These are phyloP conservation scores for Gymnocheta viridis DNA, from an alignment of 2,888 invertebrate genomes.

Conservation along the genomic window DNA sequence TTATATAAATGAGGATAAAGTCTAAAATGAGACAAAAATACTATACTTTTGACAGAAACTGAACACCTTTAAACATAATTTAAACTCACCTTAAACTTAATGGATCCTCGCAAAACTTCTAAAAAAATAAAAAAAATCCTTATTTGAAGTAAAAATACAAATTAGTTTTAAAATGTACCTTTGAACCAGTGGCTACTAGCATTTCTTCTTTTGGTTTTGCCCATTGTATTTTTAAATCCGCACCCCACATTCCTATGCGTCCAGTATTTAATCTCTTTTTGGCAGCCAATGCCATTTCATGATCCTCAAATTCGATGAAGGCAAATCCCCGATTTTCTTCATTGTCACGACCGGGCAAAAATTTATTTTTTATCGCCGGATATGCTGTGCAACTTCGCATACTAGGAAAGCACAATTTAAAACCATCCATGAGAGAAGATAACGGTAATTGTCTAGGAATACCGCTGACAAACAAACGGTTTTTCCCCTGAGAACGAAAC, in stretches of 20 bases:
- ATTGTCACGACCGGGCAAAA: neutral
- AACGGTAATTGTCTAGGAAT: conserved; percentile 72
- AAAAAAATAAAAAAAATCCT: neutral
- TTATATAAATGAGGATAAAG: neutral
- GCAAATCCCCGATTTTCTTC: conserved; percentile 74
- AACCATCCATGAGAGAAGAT: conserved; percentile 66
- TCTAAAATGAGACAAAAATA: neutral
- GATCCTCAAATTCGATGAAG: conserved; percentile 74
- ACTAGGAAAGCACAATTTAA: conserved; percentile 71
- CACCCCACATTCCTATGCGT: conserved; percentile 73
- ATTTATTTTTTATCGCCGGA: conserved; percentile 34
- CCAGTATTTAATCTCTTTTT: conserved; percentile 73
- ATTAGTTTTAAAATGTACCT: conserved; percentile 44
- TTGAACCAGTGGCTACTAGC: conserved; percentile 31
- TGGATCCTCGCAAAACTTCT: conserved; percentile 19
- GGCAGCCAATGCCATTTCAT: conserved; percentile 73
- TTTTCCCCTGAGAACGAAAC: conserved; percentile 73
- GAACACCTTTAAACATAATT: too few species aligned
- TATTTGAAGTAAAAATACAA: neutral
- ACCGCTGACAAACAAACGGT: conserved; percentile 74
- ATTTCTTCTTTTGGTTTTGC: conserved; percentile 71
- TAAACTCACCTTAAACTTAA: conserved; percentile 41
- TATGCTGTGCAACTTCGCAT: conserved; percentile 69
- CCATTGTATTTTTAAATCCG: conserved; percentile 74
- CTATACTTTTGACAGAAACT: too few species aligned